Conservation (phyloP, 2,797 vertebrate genomes). For the Melanotaenia nigrans region DNA sequence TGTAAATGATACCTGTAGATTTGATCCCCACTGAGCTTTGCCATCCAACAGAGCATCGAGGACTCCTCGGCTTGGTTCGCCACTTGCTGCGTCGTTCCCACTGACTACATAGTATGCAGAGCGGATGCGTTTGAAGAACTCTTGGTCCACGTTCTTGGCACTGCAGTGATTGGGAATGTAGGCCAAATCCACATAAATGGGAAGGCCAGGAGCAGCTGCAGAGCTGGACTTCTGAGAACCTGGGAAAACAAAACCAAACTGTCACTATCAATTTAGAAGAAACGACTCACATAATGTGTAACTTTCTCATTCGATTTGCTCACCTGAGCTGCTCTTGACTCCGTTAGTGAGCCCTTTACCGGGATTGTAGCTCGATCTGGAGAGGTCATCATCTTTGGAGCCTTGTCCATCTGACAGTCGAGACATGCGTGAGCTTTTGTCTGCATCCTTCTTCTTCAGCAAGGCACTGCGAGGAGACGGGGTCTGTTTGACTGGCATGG, state of each 20-base stretch:
- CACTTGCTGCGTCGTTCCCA: conserved; percentile 90
- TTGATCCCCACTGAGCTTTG: conserved; percentile 98
- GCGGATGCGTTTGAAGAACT: conserved; percentile 95
- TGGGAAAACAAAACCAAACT: conserved; percentile 33
- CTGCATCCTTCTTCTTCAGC: conserved; percentile 87
- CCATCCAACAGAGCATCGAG: conserved; percentile 94
- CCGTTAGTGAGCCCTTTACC: conserved; percentile 88
- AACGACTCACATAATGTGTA: neutral
- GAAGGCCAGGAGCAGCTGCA: conserved; percentile 81
- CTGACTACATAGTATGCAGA: conserved; percentile 98
- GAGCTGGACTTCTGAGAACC: conserved; percentile 85
- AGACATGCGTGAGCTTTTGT: conserved; percentile 85
- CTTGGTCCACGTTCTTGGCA: conserved; percentile 95
- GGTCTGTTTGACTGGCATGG: conserved; percentile 87
- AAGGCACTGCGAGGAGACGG: conserved; percentile 82
- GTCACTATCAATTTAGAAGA: neutral
- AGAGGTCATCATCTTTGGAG: conserved; percentile 88
- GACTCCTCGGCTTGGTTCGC: conserved; percentile 92
- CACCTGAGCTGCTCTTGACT: conserved; percentile 88
- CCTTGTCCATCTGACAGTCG: conserved; percentile 83
- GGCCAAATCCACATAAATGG: conserved; percentile 96
- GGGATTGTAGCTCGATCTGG: conserved; percentile 86
- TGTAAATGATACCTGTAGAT: conserved; percentile 88
- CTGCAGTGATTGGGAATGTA: conserved; percentile 99
- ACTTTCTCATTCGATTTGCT: conserved; percentile 4